Percentiles rank a stretch among this genome's conserved stretches.
phyloP scores from a whole-genome alignment of 2,888 invertebrate genomes.

The Ichneumon xanthorius region DNA sequence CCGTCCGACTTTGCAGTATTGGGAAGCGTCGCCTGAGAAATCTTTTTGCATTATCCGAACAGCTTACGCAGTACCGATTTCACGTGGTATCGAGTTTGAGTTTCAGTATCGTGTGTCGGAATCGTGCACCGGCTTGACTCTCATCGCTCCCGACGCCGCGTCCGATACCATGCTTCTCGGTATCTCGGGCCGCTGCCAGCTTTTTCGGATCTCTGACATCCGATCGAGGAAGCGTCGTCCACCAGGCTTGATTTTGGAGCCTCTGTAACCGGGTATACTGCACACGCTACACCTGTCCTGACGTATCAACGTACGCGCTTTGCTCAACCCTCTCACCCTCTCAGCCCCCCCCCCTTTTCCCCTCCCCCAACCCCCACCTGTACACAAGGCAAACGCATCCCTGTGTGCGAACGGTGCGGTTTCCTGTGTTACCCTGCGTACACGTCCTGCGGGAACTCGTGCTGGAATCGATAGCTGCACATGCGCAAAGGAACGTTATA shows the following conservation, averaged over 20 bases:
- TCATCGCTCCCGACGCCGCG: not conserved
- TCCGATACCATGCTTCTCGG: not conserved
- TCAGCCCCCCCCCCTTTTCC: no score
- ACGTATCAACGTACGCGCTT: slow-evolving; percentile 53
- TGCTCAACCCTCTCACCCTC: not conserved
- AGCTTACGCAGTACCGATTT: not conserved
- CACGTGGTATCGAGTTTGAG: not conserved
- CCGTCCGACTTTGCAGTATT: not conserved
- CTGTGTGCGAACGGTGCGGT: slow-evolving; percentile 49
- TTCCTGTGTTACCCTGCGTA: slow-evolving; percentile 69
- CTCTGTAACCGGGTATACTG: slow-evolving; percentile 44
- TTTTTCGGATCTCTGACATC: slow-evolving; percentile 30
- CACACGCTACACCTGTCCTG: slow-evolving; percentile 62
- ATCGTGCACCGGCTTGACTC: not conserved
- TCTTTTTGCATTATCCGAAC: not conserved
- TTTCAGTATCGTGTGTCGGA: not conserved
- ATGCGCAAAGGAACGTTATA: slow-evolving; percentile 76
- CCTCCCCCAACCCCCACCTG: not conserved
- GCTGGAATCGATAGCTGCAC: slow-evolving; percentile 83
- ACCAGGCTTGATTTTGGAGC: slow-evolving; percentile 25
- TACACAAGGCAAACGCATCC: slow-evolving; percentile 45
- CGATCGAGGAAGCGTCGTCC: slow-evolving; percentile 40
- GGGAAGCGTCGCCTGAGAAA: not conserved
- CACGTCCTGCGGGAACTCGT: slow-evolving; percentile 75
- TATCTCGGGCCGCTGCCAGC: not conserved